Conservation (phyloP, 2,888 invertebrate genomes). For the Cetonia aurata region DNA sequence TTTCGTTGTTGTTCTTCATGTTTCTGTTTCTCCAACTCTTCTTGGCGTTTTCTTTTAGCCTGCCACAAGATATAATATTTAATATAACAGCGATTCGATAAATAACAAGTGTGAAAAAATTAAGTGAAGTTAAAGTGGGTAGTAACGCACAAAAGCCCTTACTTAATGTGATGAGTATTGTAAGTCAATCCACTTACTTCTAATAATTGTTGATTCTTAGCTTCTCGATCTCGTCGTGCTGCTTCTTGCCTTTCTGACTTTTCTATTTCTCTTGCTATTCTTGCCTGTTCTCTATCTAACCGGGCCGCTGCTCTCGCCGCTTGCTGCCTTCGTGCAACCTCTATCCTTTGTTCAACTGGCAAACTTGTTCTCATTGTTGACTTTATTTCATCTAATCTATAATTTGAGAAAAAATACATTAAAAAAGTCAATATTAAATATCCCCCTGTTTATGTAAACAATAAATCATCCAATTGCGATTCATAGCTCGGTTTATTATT, state of each 20-base stretch:
- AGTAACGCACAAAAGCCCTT: background rate
- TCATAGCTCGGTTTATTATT: too few relatives aligned
- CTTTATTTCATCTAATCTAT: slow-evolving; percentile 76
- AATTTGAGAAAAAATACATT: slow-evolving; percentile 37
- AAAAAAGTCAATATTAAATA: background rate
- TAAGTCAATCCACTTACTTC: slow-evolving; percentile 75
- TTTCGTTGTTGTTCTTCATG: slow-evolving; percentile 87
- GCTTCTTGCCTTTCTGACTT: slow-evolving; percentile 87
- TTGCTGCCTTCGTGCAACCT: slow-evolving; percentile 79
- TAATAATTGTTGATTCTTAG: slow-evolving; percentile 85
- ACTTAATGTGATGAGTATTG: background rate
- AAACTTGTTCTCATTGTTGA: slow-evolving; percentile 74
- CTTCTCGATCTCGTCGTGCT: slow-evolving; percentile 84
- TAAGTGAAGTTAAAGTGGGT: background rate
- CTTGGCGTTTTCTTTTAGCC: slow-evolving; percentile 88
- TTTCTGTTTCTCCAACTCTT: slow-evolving; percentile 86
- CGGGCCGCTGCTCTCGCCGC: slow-evolving; percentile 82
- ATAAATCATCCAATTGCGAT: background rate
- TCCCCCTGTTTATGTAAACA: background rate
- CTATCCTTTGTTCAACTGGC: slow-evolving; percentile 82
- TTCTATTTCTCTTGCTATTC: slow-evolving; percentile 79
- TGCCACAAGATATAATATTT: slow-evolving; percentile 71
- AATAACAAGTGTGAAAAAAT: background rate
- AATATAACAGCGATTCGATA: slow-evolving; percentile 51
- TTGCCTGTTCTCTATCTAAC: slow-evolving; percentile 77